Conservation (phyloP, 2,797 vertebrate genomes). For the Darevskia nairensis region DNA sequence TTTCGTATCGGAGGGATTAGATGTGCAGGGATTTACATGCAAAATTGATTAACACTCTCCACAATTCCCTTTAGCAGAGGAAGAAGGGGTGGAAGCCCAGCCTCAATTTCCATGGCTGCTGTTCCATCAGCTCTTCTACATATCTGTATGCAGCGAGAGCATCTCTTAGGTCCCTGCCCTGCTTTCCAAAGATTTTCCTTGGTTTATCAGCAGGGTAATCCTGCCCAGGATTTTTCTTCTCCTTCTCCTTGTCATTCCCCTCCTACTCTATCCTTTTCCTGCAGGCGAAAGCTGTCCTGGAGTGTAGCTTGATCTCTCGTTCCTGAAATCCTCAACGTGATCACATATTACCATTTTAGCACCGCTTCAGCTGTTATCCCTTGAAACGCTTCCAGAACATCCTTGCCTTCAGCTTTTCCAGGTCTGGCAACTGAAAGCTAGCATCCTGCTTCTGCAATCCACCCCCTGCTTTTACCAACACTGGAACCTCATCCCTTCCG, state of each 20-base stretch:
- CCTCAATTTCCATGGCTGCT: fast-evolving
- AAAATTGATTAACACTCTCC: not conserved
- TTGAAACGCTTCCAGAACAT: not conserved
- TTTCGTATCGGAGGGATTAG: constrained; percentile 50
- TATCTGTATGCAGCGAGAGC: no score
- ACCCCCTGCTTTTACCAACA: not conserved
- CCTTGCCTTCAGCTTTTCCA: not conserved
- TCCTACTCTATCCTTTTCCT: not conserved
- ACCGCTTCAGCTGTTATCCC: not conserved
- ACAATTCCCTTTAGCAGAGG: not conserved
- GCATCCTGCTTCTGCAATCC: not conserved
- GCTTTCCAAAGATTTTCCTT: not conserved
- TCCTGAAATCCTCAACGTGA: constrained; percentile 4
- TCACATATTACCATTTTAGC: not conserved
- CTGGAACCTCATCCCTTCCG: no score
- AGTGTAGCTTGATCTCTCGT: not conserved
- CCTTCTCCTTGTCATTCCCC: not conserved
- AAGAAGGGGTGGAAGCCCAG: not conserved
- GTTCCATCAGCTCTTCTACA: not conserved
- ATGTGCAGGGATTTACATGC: constrained; percentile 29
- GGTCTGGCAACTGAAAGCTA: not conserved
- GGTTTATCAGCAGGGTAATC: not conserved
- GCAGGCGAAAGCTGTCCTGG: not conserved
- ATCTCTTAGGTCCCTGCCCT: not conserved
- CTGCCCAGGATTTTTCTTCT: not conserved